Conservation (phyloP, 2,113 vertebrate species). For the Ramphastos sulfuratus region DNA sequence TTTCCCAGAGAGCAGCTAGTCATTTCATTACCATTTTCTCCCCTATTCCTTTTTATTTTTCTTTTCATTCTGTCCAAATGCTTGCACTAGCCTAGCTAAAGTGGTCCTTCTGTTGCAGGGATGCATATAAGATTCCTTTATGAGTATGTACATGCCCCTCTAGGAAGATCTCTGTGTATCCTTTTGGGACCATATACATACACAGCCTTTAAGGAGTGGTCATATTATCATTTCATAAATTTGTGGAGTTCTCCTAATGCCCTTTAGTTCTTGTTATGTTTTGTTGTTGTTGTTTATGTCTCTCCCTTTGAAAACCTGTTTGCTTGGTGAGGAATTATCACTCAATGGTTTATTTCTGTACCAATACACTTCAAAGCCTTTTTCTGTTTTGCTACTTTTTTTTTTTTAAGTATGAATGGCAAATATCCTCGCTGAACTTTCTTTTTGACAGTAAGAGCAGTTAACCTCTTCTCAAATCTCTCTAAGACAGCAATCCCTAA, state of each 20-base stretch:
- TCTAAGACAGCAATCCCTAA: background rate
- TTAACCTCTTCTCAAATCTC: background rate
- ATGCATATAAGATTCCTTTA: background rate
- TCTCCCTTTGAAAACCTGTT: background rate
- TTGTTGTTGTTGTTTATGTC: background rate
- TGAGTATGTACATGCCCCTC: background rate
- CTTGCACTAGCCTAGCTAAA: background rate
- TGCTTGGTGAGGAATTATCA: background rate
- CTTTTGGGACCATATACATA: background rate
- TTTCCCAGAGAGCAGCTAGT: background rate
- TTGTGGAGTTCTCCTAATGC: background rate
- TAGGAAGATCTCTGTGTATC: background rate
- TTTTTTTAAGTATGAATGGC: background rate
- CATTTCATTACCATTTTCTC: background rate
- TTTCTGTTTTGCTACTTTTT: background rate
- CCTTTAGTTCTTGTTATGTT: background rate
- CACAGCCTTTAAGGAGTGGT: background rate
- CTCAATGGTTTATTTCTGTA: background rate
- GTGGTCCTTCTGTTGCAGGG: background rate
- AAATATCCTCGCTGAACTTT: background rate
- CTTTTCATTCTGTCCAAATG: background rate
- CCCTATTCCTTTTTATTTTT: background rate
- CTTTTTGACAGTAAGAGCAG: background rate
- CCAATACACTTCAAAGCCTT: background rate
- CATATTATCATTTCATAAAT: background rate